A percentile compares a stretch with the other conserved stretches of the same genome.
Evolutionary conservation across 1,140 invertebrate species (phyloP).

Genomic region (Liolophura sinensis): DNA sequence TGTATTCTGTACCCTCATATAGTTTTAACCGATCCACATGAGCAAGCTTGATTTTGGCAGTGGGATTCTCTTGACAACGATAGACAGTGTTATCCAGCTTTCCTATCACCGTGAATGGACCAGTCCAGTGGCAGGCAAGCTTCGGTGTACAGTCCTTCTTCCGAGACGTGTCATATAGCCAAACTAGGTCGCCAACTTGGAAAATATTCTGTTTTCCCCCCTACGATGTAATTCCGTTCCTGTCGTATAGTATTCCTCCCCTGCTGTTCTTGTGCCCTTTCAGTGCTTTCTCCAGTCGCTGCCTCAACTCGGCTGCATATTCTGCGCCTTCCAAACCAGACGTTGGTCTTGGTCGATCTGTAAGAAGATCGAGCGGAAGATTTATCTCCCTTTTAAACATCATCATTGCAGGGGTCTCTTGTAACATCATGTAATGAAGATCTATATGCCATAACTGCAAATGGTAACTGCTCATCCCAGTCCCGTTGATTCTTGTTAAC

Average conservation of each 20-base stretch:
- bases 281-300: conserved; percentile 6
- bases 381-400: conserved; percentile 25
- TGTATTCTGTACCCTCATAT: no score
- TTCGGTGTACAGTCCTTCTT: conserved; percentile 7
- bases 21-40: no score
- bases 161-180: conserved; percentile 2
- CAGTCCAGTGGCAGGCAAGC: conserved; percentile 12
- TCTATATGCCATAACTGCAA: conserved; percentile 27
- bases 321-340: conserved; percentile 6
- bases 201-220: conserved; percentile 3
- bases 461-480: conserved; percentile 28
- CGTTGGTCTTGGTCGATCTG: conserved; percentile 1
- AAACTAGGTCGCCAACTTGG: conserved; percentile 11
- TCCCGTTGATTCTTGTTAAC: conserved; percentile 19
- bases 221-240: conserved; percentile 7
- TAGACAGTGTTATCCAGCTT: conserved; percentile 4
- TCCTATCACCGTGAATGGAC: conserved; percentile 4
- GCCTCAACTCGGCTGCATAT: conserved; percentile 12
- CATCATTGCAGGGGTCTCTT: conserved; percentile 26
- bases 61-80: no score
- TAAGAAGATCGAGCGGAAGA: conserved; percentile 16
- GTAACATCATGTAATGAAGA: conserved; percentile 25
- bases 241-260: conserved; percentile 7
- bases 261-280: conserved; percentile 5
- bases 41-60: no score